A percentile compares a stretch with the other conserved stretches of the same genome.
phyloP scores from a whole-genome alignment of 1,140 invertebrate genomes.

The Saccostrea cuccullata region DNA sequence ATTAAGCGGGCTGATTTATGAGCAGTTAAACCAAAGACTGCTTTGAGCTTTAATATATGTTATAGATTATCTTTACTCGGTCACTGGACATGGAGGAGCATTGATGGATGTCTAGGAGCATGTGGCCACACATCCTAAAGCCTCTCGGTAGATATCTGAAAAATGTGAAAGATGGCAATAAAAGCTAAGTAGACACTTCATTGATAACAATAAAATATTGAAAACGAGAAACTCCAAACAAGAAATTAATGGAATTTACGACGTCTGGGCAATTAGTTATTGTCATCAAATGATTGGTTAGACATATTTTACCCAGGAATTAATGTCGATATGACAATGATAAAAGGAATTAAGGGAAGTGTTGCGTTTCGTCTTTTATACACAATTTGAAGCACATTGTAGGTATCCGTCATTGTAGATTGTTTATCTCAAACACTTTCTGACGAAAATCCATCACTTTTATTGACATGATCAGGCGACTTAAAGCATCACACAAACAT shows the following conservation, averaged over 20 bases:
- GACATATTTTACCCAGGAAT: not conserved
- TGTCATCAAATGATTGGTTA: not conserved
- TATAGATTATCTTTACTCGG: not conserved
- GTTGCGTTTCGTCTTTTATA: not conserved
- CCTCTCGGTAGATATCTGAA: slow-evolving; percentile 10
- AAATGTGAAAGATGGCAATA: slow-evolving; percentile 28
- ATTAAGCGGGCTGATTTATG: slow-evolving; percentile 25
- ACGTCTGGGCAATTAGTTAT: not conserved
- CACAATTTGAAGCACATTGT: not conserved
- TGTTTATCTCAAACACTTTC: slow-evolving; percentile 12
- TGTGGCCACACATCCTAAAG: not conserved
- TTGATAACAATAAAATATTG: slow-evolving; percentile 26
- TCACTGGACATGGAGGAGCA: not conserved
- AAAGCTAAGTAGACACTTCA: slow-evolving; percentile 24
- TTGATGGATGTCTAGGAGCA: slow-evolving; percentile 8
- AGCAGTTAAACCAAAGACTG: slow-evolving; percentile 8
- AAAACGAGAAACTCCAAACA: slow-evolving; percentile 1
- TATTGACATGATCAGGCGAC: slow-evolving; percentile 25
- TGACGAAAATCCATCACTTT: slow-evolving; percentile 35
- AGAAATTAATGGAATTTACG: slow-evolving; percentile 8
- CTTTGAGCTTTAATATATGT: slow-evolving; percentile 20
- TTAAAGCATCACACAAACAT: not conserved
- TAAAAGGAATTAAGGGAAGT: not conserved
- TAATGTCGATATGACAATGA: not conserved
- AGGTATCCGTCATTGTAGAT: slow-evolving; percentile 20